Evolutionary conservation across 23 tunicate genomes (phyloP), one percentile per base, ranked within the genome.

Genomic region (Trididemnum miniatum): DNA sequence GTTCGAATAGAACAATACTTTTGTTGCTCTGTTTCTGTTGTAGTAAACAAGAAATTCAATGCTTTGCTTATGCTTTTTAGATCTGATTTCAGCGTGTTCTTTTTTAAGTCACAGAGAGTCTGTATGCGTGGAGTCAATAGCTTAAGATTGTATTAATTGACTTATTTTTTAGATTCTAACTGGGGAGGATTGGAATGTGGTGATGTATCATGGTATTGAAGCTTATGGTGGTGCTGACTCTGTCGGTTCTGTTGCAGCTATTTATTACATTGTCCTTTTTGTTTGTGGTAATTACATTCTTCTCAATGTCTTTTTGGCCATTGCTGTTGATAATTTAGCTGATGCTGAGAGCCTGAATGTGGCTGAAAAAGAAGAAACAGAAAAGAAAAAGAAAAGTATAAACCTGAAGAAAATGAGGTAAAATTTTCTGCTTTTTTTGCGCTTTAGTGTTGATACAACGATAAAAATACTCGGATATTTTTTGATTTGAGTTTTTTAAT

Each of bases 121-220:
- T n/a, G n/a, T n/a, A n/a, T n/a, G n/a, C n/a, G n/a, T n/a, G n/a
- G n/a, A n/a, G n/a, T n/a, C n/a, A n/a, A n/a, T n/a, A n/a, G n/a
- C n/a, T n/a, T n/a, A n/a, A n/a, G n/a, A n/a, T n/a, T n/a, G n/a
- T n/a, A n/a, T n/a, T n/a, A n/a, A n/a, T n/a, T n/a, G n/a, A n/a
- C n/a, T n/a, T n/a, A n/a, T n/a, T n/a, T n/a, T 37, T 0, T 54
- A 93, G 98, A 96, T 96, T 66, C 83, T 96, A 0, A 96, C 99
- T 31, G 99, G 99, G 7, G 99, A 96, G 51, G 99, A 96, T 82
- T 96, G 99, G 99, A 96, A 96, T 38, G 92, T 88, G n/a, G 97
- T 96, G 29, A 96, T 96, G 99, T 96, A 96, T 78, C 59, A 87
- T 51, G 99, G 99, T 1, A 92, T 96, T 51, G 81, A 84, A 35